These are phyloP conservation scores for Pseudomyrmex flavicornis DNA, from an alignment of 1,140 invertebrate species.

Conservation along the genomic window DNA sequence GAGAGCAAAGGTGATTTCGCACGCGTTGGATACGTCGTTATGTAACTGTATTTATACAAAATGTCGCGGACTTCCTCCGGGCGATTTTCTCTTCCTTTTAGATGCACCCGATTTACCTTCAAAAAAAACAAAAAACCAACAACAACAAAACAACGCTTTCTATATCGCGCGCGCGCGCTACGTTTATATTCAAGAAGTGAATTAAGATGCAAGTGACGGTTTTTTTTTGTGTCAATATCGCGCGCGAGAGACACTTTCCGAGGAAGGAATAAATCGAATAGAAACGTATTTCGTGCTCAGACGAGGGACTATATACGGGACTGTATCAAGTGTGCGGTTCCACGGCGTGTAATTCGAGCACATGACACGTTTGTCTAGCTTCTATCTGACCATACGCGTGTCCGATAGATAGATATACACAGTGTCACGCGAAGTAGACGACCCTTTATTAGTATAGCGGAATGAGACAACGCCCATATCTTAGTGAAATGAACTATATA, in stretches of 20 bases:
- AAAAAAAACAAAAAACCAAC: neutral
- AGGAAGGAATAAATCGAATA: slow-evolving; percentile 29
- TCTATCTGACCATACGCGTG: slow-evolving; percentile 41
- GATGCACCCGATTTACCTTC: neutral
- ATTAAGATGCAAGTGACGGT: slow-evolving; percentile 11
- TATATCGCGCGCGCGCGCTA: too few species aligned
- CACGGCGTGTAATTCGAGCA: slow-evolving; percentile 40
- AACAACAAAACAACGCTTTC: neutral
- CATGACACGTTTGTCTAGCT: slow-evolving; percentile 40
- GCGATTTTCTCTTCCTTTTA: neutral
- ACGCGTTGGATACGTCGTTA: slow-evolving; percentile 17
- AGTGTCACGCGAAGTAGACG: slow-evolving; percentile 27
- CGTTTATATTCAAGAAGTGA: slow-evolving; percentile 16
- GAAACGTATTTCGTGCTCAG: neutral
- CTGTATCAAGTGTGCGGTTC: slow-evolving; percentile 9
- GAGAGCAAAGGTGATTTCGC: slow-evolving; percentile 51
- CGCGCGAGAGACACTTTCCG: neutral
- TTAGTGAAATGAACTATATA: slow-evolving; percentile 37
- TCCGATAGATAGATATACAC: neutral
- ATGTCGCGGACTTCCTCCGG: slow-evolving; percentile 17
- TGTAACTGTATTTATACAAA: slow-evolving; percentile 46
- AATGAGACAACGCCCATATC: slow-evolving; percentile 51
- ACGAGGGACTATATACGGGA: neutral
- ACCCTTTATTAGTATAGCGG: slow-evolving; percentile 46
- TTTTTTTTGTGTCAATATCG: neutral